Conservation (phyloP, 2,797 vertebrate species). For the Pyrocephalus nanus region DNA sequence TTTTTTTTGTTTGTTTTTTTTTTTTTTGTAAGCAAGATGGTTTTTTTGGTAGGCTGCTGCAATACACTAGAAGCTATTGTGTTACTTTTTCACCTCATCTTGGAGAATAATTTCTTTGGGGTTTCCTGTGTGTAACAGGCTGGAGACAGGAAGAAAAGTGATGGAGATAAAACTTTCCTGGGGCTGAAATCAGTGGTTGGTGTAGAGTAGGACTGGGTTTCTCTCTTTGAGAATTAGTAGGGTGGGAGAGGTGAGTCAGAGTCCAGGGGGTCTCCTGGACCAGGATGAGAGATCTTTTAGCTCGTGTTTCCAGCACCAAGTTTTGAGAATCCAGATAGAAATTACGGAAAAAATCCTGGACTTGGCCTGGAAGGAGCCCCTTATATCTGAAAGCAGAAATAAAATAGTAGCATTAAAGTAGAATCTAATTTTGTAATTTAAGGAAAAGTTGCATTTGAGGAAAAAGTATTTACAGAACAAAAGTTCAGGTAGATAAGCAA, state of each 20-base stretch:
- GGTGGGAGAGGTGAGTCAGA: background rate
- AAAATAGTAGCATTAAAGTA: background rate
- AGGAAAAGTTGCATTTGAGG: background rate
- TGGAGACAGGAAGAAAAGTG: background rate
- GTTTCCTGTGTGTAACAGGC: background rate
- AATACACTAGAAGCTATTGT: background rate
- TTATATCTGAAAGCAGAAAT: background rate
- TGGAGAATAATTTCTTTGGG: background rate
- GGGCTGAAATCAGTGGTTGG: background rate
- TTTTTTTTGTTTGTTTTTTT: no score
- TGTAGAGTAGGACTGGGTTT: background rate
- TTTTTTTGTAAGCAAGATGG: no score
- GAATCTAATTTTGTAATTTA: background rate
- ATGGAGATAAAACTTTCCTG: background rate
- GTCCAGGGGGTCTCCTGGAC: background rate
- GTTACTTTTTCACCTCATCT: background rate
- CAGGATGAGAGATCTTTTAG: background rate
- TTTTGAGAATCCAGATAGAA: background rate
- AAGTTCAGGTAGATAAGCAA: background rate
- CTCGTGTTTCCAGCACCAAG: background rate
- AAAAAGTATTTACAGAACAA: background rate
- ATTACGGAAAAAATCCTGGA: rapidly evolving
- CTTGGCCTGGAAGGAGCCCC: background rate
- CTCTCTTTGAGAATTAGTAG: background rate
- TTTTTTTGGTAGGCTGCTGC: background rate